Percentiles rank a stretch among this genome's conserved stretches.
These are phyloP conservation scores for Clytia hemisphaerica DNA, from an alignment of 30 jellyfish, hydroid and myxozoan genomes.

Conservation along the genomic window DNA sequence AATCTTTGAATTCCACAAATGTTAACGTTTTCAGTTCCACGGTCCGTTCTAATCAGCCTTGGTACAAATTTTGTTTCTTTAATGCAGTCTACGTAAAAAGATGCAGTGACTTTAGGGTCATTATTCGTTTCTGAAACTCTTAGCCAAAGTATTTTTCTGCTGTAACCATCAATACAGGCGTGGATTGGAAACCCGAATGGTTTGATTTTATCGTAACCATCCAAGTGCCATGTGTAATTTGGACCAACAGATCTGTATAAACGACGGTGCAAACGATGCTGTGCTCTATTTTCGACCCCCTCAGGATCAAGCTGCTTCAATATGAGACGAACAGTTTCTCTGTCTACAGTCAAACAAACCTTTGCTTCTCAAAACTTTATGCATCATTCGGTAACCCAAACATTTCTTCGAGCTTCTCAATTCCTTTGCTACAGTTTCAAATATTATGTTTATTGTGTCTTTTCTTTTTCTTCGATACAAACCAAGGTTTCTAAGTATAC, in stretches of 20 bases:
- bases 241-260: slow-evolving; percentile 18
- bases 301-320: slow-evolving; percentile 23
- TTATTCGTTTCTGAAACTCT: slow-evolving; percentile 12
- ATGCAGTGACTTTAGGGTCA: slow-evolving; percentile 22
- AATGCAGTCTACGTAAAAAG: slow-evolving; percentile 2
- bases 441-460: no score
- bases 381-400: slow-evolving; percentile 30
- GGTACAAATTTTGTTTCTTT: not conserved
- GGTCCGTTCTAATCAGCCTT: slow-evolving; percentile 15
- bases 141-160: slow-evolving; percentile 34
- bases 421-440: no score
- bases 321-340: slow-evolving; percentile 22
- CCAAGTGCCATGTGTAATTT: slow-evolving; percentile 35
- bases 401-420: no score
- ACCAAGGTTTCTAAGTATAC: no score
- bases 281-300: slow-evolving; percentile 29
- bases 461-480: no score
- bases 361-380: not conserved
- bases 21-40: slow-evolving; percentile 26
- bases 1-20: slow-evolving; percentile 32
- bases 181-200: slow-evolving; percentile 30
- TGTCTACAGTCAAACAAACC: slow-evolving; percentile 25
- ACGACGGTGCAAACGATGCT: slow-evolving; percentile 16
- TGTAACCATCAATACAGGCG: slow-evolving; percentile 33
- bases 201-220: slow-evolving; percentile 31